Conservation (phyloP, 2,797 vertebrate species). For the Smutsia gigantea region DNA sequence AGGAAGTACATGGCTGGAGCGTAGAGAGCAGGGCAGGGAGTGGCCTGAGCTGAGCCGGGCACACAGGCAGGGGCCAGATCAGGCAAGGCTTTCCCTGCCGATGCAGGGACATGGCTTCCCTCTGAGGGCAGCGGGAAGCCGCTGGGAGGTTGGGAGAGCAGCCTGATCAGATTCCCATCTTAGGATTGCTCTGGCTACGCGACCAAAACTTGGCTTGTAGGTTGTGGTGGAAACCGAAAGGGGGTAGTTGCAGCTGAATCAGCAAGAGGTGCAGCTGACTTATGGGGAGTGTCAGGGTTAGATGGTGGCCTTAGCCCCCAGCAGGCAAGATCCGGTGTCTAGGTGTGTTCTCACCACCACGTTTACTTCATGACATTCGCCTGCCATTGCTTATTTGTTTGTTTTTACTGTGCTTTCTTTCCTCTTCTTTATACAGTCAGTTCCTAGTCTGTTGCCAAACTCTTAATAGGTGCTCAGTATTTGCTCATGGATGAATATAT, state of each 20-base stretch:
- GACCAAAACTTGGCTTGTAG: neutral
- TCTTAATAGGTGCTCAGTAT: neutral
- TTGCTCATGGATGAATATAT: neutral
- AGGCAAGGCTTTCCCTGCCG: too few species aligned
- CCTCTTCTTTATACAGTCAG: neutral
- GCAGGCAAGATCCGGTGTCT: rapidly evolving
- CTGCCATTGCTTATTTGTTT: neutral
- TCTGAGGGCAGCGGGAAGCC: neutral
- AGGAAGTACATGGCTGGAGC: neutral
- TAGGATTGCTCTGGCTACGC: neutral
- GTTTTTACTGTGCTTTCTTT: neutral
- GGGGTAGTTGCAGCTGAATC: neutral
- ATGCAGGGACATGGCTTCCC: neutral
- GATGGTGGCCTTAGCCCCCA: rapidly evolving
- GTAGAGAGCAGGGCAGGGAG: neutral
- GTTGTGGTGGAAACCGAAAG: neutral
- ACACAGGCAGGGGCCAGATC: neutral
- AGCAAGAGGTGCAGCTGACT: neutral
- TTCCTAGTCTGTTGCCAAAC: neutral
- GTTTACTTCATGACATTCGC: neutral
- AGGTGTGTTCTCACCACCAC: neutral
- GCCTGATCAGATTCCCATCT: neutral
- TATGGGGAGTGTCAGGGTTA: neutral
- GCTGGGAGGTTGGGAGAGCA: neutral
- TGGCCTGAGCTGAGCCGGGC: neutral